These are phyloP conservation scores for Coptodon rendalli DNA, from an alignment of 2,113 vertebrate species.

Conservation along the genomic window DNA sequence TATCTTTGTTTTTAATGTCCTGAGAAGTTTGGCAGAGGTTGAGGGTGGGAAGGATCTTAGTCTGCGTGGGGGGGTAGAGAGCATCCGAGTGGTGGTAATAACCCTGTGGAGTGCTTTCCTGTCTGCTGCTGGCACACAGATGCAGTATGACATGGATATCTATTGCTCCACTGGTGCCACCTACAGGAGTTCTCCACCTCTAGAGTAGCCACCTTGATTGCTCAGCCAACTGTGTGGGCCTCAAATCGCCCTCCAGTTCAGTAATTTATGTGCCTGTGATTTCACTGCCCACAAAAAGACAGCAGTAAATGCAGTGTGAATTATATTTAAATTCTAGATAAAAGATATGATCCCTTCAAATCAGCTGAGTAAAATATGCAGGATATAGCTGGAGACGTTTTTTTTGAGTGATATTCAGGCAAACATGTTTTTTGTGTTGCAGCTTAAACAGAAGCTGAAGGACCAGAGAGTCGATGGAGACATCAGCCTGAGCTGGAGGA, in stretches of 20 bases:
- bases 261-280: neutral
- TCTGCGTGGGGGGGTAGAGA: accelerated
- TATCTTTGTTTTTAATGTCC: neutral
- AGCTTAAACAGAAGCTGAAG: neutral
- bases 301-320: neutral
- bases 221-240: neutral
- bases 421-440: neutral
- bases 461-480: neutral
- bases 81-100: neutral
- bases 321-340: accelerated
- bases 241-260: neutral
- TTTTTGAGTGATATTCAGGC: neutral
- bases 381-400: neutral
- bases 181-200: neutral
- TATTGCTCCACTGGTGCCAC: neutral
- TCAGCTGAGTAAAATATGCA: neutral
- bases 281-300: neutral
- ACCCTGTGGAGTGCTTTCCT: neutral
- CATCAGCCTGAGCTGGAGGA: neutral
- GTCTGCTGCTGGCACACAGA: neutral
- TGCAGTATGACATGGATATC: neutral
- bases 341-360: neutral
- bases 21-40: neutral
- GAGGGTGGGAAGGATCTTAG: neutral
- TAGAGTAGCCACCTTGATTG: neutral